Conservation (phyloP, 1,140 invertebrate genomes). For the Pygmarrhopalites habei region DNA sequence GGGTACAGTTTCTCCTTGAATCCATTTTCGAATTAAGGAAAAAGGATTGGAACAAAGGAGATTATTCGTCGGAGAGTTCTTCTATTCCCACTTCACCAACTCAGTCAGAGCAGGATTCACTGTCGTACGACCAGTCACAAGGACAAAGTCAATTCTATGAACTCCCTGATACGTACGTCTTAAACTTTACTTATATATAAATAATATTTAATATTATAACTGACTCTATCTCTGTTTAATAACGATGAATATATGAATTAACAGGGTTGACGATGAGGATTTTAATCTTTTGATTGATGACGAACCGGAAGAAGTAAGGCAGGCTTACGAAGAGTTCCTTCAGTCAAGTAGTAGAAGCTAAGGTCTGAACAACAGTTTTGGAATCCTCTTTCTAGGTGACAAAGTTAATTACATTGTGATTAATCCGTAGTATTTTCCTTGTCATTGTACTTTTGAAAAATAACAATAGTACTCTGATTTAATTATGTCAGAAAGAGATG, state of each 20-base stretch:
- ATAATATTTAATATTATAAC: background rate
- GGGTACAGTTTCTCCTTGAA: too few relatives aligned
- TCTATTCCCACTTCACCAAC: background rate
- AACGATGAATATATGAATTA: too few relatives aligned
- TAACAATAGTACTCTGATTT: too few relatives aligned
- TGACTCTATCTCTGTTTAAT: background rate
- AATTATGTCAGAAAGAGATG: too few relatives aligned
- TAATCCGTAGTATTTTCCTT: too few relatives aligned
- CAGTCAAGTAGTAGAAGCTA: background rate
- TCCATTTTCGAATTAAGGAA: conserved; percentile 15
- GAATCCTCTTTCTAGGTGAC: too few relatives aligned
- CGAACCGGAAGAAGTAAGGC: conserved; percentile 32
- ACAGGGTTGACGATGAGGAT: conserved; percentile 9
- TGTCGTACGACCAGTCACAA: too few relatives aligned
- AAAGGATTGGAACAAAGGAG: conserved; percentile 28
- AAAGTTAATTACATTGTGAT: too few relatives aligned
- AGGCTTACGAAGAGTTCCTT: conserved; percentile 34
- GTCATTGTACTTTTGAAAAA: too few relatives aligned
- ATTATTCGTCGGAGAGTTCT: background rate
- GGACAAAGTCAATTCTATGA: conserved; percentile 15
- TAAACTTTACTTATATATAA: background rate
- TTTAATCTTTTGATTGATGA: conserved; percentile 27
- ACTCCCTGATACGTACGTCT: conserved; percentile 25
- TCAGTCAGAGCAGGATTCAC: background rate
- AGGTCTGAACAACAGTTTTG: background rate